Conservation (phyloP, 1,140 invertebrate genomes). For the Diplogasteroides magnus region DNA sequence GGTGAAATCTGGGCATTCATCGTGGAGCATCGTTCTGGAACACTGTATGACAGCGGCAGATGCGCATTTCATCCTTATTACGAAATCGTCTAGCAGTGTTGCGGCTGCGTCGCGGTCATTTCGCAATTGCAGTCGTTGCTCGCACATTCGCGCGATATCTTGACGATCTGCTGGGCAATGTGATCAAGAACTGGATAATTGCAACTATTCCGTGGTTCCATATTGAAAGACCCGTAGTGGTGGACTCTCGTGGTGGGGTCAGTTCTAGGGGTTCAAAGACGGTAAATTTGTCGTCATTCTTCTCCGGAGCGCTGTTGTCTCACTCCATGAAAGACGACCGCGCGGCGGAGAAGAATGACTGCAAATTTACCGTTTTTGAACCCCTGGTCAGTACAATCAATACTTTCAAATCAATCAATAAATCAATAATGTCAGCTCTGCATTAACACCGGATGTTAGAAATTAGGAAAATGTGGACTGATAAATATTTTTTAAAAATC, state of each 20-base stretch:
- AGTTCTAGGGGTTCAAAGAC: too few species aligned
- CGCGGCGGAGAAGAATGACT: too few species aligned
- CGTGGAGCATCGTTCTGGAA: constrained; percentile 66
- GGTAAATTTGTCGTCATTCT: too few species aligned
- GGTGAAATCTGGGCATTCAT: constrained; percentile 90
- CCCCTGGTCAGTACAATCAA: too few species aligned
- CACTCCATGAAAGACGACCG: too few species aligned
- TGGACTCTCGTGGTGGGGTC: too few species aligned
- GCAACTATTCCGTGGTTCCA: constrained; percentile 63
- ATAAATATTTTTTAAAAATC: constrained; percentile 73
- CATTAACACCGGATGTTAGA: constrained; percentile 60
- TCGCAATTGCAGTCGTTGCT: constrained; percentile 69
- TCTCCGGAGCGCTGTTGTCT: not conserved
- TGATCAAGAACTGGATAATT: constrained; percentile 74
- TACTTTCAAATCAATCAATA: too few species aligned
- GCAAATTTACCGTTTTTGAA: too few species aligned
- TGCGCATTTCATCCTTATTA: not conserved
- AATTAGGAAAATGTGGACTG: constrained; percentile 69
- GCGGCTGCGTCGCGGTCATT: too few species aligned
- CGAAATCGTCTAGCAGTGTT: not conserved
- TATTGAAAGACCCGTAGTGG: constrained; percentile 32
- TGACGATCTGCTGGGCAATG: constrained; percentile 72
- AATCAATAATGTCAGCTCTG: too few species aligned
- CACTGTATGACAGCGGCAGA: constrained; percentile 67
- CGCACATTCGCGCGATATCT: constrained; percentile 87